Base-by-base conservation (phyloP, 2,113 vertebrate genomes). In the Callithrix jacchus region DNA sequence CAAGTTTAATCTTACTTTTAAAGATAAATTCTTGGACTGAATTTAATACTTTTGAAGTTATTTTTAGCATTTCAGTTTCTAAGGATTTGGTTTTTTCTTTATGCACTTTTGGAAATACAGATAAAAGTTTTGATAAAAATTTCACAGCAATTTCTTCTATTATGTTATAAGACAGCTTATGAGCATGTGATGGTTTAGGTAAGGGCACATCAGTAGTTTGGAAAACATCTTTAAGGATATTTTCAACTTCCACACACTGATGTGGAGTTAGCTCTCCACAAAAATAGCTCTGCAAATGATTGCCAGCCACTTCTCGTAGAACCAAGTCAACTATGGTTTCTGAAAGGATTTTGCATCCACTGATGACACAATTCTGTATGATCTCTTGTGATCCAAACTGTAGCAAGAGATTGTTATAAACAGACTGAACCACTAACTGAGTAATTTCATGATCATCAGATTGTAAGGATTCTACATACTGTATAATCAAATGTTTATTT, bases 231-330 rank as follows among this genome's bases (percentile, higher is more conserved):
- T 85, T 95, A 70, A 98, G 97, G 27, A 97, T 97, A 71, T 96
- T 96, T 68, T 98, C 97, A 45, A 97, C 84, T 93, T 98, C 94
- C 17, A 77, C 94, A 88, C 96, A 97, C 25, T 97, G 97, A 85
- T 79, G 11, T 5, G 97, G 96, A 21, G 91, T 97, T 83, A 97
- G 61, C 40, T 97, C 97, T 81, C 97, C 95, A 58, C 95, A 97
- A 85, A 98, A 98, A 73, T 98, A 98, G 6, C 93, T 96, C 85
- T 98, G 97, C 70, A 98, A 47, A 54, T 98, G 97, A 88, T 97
- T 97, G 20, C 97, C 97, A 68, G 95, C 49, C 8, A 97, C 89
- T 94, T 98, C 98, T 89, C 82, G 93, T 35, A 97, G 52, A 61
- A 98, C 91, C 73, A 97, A 89, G 27, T 98, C 97, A 45, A 97